phyloP scores from a whole-genome alignment of 1,140 invertebrate genomes.

The Diorhabda sublineata region DNA sequence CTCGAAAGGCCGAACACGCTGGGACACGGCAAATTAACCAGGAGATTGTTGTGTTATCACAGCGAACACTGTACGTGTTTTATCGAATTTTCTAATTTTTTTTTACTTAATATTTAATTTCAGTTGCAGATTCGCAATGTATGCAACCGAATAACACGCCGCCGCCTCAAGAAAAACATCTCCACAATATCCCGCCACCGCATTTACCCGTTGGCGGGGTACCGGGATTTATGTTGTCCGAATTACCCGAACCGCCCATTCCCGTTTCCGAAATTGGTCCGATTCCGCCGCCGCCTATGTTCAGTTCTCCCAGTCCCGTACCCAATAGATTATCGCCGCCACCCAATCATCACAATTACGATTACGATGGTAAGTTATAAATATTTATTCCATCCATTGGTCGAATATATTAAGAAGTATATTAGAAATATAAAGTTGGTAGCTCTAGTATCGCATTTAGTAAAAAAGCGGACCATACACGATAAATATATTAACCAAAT shows the following conservation, averaged over 20 bases:
- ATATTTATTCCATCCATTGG: too few relatives aligned
- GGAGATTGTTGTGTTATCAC: slow-evolving; percentile 68
- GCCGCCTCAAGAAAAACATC: slow-evolving; percentile 49
- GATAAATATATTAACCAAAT: too few relatives aligned
- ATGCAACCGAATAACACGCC: slow-evolving; percentile 54
- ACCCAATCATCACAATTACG: slow-evolving; percentile 52
- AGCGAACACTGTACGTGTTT: slow-evolving; percentile 61
- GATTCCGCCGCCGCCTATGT: slow-evolving; percentile 93
- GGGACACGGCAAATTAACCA: slow-evolving; percentile 65
- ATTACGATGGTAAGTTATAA: slow-evolving; percentile 58
- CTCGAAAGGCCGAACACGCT: slow-evolving; percentile 70
- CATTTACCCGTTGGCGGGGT: slow-evolving; percentile 38
- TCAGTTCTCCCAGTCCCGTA: slow-evolving; percentile 82
- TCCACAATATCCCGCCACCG: slow-evolving; percentile 27
- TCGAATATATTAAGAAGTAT: too few relatives aligned
- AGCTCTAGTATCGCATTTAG: too few relatives aligned
- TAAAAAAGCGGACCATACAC: too few relatives aligned
- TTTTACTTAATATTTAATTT: slow-evolving; percentile 23
- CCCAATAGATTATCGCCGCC: slow-evolving; percentile 50
- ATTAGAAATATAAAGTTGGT: too few relatives aligned
- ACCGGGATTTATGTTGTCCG: slow-evolving; percentile 66
- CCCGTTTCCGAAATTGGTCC: slow-evolving; percentile 88
- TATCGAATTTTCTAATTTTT: background rate
- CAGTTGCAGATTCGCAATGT: slow-evolving; percentile 52
- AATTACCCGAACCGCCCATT: slow-evolving; percentile 85